Percentiles rank a stretch among this genome's conserved stretches.
phyloP scores from a whole-genome alignment of 1,140 invertebrate genomes.

The Acromyrmex charruanus region DNA sequence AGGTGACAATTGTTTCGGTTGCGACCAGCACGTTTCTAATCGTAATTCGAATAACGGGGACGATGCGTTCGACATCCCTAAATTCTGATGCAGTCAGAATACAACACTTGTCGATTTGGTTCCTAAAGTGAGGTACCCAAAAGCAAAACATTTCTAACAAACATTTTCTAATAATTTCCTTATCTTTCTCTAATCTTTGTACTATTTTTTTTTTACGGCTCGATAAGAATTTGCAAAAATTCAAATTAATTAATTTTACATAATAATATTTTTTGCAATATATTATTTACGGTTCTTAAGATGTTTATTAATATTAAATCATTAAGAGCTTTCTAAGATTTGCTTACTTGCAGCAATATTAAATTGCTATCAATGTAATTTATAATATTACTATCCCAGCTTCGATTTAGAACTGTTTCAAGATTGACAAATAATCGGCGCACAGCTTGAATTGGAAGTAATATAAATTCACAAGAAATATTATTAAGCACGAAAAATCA shows the following conservation, averaged over 20 bases:
- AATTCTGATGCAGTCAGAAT: conserved; percentile 33
- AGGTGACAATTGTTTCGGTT: conserved; percentile 54
- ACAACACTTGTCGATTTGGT: background rate
- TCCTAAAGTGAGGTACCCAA: background rate
- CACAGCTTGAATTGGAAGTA: no score
- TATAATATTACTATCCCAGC: no score
- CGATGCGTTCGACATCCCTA: conserved; percentile 52
- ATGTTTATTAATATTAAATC: no score
- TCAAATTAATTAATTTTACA: background rate
- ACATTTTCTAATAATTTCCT: background rate
- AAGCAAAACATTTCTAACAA: background rate
- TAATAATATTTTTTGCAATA: no score
- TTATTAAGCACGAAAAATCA: no score
- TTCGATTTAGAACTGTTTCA: no score
- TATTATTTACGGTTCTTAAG: no score
- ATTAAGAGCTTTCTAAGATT: no score
- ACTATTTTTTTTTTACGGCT: background rate
- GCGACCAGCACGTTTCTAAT: conserved; percentile 58
- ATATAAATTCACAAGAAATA: no score
- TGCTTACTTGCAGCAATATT: no score
- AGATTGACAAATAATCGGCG: no score
- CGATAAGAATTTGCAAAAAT: background rate
- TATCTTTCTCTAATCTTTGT: background rate
- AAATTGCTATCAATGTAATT: no score
- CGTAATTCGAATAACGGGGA: conserved; percentile 54